A percentile compares a stretch with the other conserved stretches of the same genome.
phyloP scores from a whole-genome alignment of 2,888 invertebrate genomes.

The Apamea sordens region DNA sequence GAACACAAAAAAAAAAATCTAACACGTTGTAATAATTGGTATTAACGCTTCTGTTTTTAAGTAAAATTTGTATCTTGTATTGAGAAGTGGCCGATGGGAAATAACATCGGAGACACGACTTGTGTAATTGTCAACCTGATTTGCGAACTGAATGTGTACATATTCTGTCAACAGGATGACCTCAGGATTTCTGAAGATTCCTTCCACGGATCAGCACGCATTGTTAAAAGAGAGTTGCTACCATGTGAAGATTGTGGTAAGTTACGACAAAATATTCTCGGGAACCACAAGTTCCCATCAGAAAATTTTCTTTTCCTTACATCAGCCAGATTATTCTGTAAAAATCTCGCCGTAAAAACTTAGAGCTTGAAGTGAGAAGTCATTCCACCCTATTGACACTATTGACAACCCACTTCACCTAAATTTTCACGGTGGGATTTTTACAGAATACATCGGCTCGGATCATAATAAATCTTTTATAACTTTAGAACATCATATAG shows the following conservation, averaged over 20 bases:
- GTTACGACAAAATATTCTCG: constrained; percentile 35
- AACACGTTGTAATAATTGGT: background rate
- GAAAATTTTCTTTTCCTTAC: background rate
- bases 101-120: background rate
- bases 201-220: constrained; percentile 22
- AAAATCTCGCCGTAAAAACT: too few relatives aligned
- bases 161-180: constrained; percentile 39
- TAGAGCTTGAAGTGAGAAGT: background rate
- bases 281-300: background rate
- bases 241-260: constrained; percentile 83
- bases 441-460: background rate
- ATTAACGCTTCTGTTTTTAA: background rate
- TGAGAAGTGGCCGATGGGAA: background rate
- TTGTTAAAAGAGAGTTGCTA: constrained; percentile 64
- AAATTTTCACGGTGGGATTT: background rate
- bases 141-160: background rate
- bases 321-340: too few relatives aligned
- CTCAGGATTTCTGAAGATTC: constrained; percentile 49
- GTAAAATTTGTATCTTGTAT: background rate
- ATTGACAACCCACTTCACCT: background rate
- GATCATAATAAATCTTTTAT: background rate
- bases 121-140: background rate
- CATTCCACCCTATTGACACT: background rate
- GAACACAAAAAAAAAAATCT: too few relatives aligned
- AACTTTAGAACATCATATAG: background rate